Base-by-base conservation (phyloP, 92 coral and sea anemone species). In the Phymanthus crucifer region DNA sequence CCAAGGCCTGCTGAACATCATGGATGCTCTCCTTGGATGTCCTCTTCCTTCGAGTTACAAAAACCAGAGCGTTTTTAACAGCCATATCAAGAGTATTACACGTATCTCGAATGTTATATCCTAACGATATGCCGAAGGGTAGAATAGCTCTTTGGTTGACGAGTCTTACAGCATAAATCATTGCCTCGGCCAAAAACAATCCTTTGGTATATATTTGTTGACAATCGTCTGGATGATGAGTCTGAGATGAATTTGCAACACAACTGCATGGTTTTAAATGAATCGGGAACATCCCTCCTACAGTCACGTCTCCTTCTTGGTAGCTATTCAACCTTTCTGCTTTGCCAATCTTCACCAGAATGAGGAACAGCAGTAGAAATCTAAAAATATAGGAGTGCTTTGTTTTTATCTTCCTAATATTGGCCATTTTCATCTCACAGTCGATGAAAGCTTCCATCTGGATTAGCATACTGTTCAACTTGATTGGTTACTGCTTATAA, bases 81-180 rank as follows among this genome's bases (percentile, higher is more conserved):
- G 97, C 81, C 19, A 77, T 47, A 18, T 80, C 21, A 9, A 89
- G 83, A 37, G 77, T 78, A 52, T 76, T 66, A 32, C 97, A 92
- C 6, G 97, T 89, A 73, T 92, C 97, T 26, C 77, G 90, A 26
- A 92, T 84, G 14, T 89, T 80, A 72, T 86, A 89, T 5, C 92
- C 94, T 35, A 93, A 70, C 0, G 89, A 76, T 32, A 93, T 77
- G 35, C 80, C 74, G 64, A 75, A 80, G 12, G 94, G 94, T 29
- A 93, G 57, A 12, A 93, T 64, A 1, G 48, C 85, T 68, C 74
- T 83, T 72, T 74, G 35, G 70, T 90, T 89, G 32, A 90, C 91
- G 31, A 80, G 78, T n/a, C 85, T 75, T 21, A 93, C 78, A 17
- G 97, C 97, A 78, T 85, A 90, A 32, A 83, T 38, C 87, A 93